Conservation (phyloP, 2,113 vertebrate species). For the Paedocypris sp. region DNA sequence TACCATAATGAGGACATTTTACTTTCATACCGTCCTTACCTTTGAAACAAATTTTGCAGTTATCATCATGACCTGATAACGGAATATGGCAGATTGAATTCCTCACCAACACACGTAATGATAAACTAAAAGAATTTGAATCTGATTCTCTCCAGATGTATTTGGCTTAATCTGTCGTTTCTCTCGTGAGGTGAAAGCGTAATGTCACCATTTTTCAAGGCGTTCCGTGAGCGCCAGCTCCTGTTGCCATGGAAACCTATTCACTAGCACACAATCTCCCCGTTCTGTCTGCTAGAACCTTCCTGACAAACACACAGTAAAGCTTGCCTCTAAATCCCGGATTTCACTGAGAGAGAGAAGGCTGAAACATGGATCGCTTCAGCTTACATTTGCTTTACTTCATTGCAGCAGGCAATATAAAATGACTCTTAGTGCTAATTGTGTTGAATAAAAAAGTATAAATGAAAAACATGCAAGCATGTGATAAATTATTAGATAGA, state of each 20-base stretch:
- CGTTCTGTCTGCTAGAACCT: slow-evolving; percentile 10
- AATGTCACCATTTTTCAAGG: slow-evolving; percentile 44
- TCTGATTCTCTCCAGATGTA: slow-evolving; percentile 20
- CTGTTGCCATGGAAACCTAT: slow-evolving; percentile 53
- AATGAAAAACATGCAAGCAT: neutral
- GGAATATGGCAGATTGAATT: neutral
- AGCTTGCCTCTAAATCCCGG: neutral
- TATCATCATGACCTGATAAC: too few relatives aligned
- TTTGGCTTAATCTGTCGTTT: slow-evolving; percentile 3
- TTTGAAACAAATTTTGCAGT: too few relatives aligned
- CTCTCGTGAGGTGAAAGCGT: slow-evolving; percentile 21
- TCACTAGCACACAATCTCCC: slow-evolving; percentile 30
- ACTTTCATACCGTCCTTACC: too few relatives aligned
- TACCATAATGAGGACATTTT: too few relatives aligned
- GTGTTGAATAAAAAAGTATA: too few relatives aligned
- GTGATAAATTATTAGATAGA: too few relatives aligned
- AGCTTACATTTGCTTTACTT: slow-evolving; percentile 5
- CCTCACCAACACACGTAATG: neutral
- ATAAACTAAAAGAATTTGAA: slow-evolving; percentile 16
- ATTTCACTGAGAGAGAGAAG: neutral
- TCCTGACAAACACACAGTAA: slow-evolving; percentile 17
- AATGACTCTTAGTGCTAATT: too few relatives aligned
- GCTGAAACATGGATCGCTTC: neutral
- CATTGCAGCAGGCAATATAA: neutral
- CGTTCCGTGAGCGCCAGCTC: slow-evolving; percentile 41